Base-by-base conservation (phyloP, 2,797 vertebrate species). In the Ctenopoma multispine region DNA sequence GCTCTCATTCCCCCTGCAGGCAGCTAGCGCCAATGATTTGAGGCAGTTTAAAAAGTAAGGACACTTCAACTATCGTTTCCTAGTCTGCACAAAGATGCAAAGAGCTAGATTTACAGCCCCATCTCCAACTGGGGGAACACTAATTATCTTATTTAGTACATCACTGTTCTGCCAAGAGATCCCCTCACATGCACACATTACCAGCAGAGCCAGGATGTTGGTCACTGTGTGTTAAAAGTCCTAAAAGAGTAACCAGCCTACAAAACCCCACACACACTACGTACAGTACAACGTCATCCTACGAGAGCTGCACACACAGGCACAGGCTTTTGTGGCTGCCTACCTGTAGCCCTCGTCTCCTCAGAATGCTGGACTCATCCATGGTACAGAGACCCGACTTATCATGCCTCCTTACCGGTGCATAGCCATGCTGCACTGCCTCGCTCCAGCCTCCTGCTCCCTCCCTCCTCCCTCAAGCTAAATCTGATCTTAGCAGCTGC, bases 261-360 rank as follows among this genome's bases (percentile, higher is more conserved):
- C 36, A 34, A 49, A 41, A 50, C n/a, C 40, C 12, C 0, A 8
- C 41, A 54, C 3, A n/a, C 15, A 14, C 7, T 6, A 36, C 46
- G 48, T 8, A 12, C 51, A 24, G 72, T 14, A 65, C 68, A 68
- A 68, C 81, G 72, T 82, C 62, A 55, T 50, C 64, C 67, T 43
- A 58, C 34, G 40, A 58, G 20, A 38, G 63, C 43, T 47, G 15
- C 5, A 27, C 29, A 51, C 29, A 41, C 20, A 48, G 12, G 14
- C 29, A 8, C 58, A 5, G 44, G 59, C 5, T 5, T 40, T 9
- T 72, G 50, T 71, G n/a, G 68, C 77, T 38, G 81, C 96, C 90
- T 96, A 98, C 97, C 97, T 98, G 97, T 94, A 98, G 94, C 89
- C 96, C 96, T 68, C 96, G 94, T 69, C 96, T 93, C 85, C 97